Evolutionary conservation across 2,797 vertebrate genomes (phyloP).

Genomic region (Distichodus sexfasciatus): DNA sequence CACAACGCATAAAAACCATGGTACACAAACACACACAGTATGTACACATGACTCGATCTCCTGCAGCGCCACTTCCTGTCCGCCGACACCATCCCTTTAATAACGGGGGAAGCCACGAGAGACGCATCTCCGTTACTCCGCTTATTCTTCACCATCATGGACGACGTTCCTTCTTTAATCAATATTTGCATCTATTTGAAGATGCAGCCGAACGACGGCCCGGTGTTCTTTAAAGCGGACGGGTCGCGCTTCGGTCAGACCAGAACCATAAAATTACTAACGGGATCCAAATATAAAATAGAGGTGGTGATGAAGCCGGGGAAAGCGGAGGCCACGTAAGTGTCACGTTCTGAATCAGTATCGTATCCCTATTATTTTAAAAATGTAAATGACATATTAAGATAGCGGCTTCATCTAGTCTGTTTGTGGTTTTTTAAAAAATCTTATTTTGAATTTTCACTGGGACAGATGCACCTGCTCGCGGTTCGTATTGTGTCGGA

Average conservation of each 20-base stretch:
- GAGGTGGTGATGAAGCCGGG: constrained; percentile 88
- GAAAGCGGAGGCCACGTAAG: constrained; percentile 88
- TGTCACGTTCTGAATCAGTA: neutral
- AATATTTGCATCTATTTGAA: constrained; percentile 86
- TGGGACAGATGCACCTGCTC: constrained; percentile 17
- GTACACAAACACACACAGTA: too few relatives aligned
- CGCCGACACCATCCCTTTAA: constrained; percentile 26
- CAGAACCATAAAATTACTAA: constrained; percentile 95
- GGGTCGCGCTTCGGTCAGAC: constrained; percentile 94
- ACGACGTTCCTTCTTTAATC: constrained; percentile 86
- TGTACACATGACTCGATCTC: too few relatives aligned
- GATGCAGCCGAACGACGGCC: constrained; percentile 93
- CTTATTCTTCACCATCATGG: constrained; percentile 69
- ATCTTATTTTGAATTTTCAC: too few relatives aligned
- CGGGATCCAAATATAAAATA: constrained; percentile 94
- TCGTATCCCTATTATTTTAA: neutral
- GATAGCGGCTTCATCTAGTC: neutral
- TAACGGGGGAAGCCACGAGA: constrained; percentile 1
- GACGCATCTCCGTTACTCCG: neutral
- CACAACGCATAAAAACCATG: too few relatives aligned
- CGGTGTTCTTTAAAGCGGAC: constrained; percentile 97
- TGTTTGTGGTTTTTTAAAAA: constrained; percentile 1
- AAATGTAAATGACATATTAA: neutral
- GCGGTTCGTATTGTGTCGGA: neutral
- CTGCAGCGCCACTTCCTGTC: constrained; percentile 18